Evolutionary conservation across 2,797 vertebrate genomes (phyloP), one percentile per base, ranked within the genome.

Genomic region (Steatocranus sp.): DNA sequence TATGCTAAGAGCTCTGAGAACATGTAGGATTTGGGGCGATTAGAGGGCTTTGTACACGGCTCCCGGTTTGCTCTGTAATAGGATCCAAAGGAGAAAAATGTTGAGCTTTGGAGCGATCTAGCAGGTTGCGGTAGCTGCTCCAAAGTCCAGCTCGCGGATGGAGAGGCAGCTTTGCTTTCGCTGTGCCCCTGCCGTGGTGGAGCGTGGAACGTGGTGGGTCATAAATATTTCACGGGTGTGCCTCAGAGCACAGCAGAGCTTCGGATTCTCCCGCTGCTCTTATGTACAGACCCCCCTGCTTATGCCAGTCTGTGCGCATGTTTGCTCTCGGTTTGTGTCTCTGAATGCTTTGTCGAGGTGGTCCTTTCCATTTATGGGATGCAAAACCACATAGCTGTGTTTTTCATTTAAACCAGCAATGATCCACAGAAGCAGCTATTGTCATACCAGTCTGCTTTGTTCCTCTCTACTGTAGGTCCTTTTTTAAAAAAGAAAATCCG

Each of bases 141-240:
- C 74, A 77, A 89, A 87, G 89, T 93, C 92, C 88, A 87, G 87
- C 87, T 87, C 1, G 54, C 32, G 86, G 90, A 80, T 89, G 75
- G 82, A 87, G 84, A 81, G 80, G 58, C 83, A 82, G 83, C 79
- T 79, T 50, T 86, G 83, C 83, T 84, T 75, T 50, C 84, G 83
- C 83, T 84, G 68, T 88, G 82, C 46, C 87, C 83, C 88, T 87
- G 80, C 80, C 38, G 46, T 77, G 79, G 88, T 51, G 83, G 83
- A 92, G 84, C 83, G 85, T 81, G 84, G 79, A 87, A 89, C 58
- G 78, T 80, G 87, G 84, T 90, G 87, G 83, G 56, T 90, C 85
- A 93, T 94, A 90, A 66, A 94, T 95, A 93, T 95, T 94, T 95
- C 83, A 95, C 89, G 90, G 89, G 87, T 90, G 92, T 90, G 89